Evolutionary conservation across 2,797 vertebrate species (phyloP).

Genomic region (Heliangelus exortis): DNA sequence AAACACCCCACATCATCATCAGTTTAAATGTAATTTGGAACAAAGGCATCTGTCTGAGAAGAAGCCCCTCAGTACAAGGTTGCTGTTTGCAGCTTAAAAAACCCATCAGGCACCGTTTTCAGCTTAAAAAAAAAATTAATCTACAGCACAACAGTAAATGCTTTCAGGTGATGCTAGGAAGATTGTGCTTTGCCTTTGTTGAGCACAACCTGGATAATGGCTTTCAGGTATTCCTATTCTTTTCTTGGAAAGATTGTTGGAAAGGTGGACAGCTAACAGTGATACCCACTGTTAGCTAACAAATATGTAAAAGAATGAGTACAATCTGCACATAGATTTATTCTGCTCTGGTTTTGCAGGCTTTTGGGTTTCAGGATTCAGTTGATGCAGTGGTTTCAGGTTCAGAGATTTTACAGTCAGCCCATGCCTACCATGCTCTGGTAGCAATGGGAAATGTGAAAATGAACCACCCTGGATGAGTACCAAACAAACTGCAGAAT

Average conservation of each 20-base stretch:
- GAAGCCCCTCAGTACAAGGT: background rate
- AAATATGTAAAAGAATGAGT: background rate
- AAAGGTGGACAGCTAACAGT: background rate
- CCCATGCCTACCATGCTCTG: background rate
- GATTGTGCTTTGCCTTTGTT: background rate
- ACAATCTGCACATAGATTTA: background rate
- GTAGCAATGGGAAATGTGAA: background rate
- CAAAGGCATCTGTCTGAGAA: background rate
- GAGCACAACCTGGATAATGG: background rate
- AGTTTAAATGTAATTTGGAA: constrained; percentile 16
- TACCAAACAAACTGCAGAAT: background rate
- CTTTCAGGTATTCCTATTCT: background rate
- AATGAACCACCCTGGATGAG: background rate
- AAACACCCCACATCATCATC: background rate
- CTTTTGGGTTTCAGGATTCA: background rate
- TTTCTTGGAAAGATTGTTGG: background rate
- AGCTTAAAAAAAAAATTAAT: background rate
- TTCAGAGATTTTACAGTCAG: background rate
- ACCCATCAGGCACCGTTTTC: background rate
- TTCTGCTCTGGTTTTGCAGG: background rate
- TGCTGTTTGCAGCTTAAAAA: background rate
- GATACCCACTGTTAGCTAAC: background rate
- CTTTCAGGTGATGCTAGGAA: background rate
- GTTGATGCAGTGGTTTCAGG: background rate
- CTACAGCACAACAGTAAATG: background rate